These are phyloP conservation scores for Porites australiensis DNA, from an alignment of 64 coral and sea anemone genomes.

Conservation along the genomic window DNA sequence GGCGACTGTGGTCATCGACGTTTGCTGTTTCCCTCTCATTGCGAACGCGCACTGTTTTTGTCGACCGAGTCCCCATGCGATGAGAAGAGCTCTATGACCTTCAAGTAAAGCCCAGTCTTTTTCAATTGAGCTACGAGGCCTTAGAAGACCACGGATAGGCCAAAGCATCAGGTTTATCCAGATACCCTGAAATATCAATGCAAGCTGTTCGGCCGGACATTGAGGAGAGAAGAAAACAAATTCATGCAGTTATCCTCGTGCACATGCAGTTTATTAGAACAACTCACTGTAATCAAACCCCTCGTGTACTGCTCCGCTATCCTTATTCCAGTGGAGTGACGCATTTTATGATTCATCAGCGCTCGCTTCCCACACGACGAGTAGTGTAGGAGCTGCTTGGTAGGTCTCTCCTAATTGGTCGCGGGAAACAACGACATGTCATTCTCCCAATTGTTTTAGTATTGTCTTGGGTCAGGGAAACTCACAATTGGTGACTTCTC, in stretches of 20 bases:
- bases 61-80: slow-evolving; percentile 32
- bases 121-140: slow-evolving; percentile 77
- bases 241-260: slow-evolving; percentile 51
- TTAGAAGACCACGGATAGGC: slow-evolving; percentile 82
- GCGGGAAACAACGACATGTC: too few species aligned
- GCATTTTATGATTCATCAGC: too few species aligned
- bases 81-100: slow-evolving; percentile 72
- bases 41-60: slow-evolving; percentile 9
- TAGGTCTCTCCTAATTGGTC: too few species aligned
- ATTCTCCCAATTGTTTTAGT: too few species aligned
- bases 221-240: slow-evolving; percentile 59
- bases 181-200: slow-evolving; percentile 96
- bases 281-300: not conserved
- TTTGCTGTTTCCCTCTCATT: slow-evolving; percentile 10
- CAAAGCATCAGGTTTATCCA: slow-evolving; percentile 85
- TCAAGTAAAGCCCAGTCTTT: slow-evolving; percentile 83
- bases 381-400: too few species aligned
- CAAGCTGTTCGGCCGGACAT: slow-evolving; percentile 61
- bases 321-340: too few species aligned
- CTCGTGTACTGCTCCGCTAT: too few species aligned
- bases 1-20: not conserved
- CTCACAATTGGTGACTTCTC: too few species aligned
- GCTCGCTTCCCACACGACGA: too few species aligned
- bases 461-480: too few species aligned
- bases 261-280: slow-evolving; percentile 38